Evolutionary conservation across 2,113 vertebrate genomes (phyloP), one percentile per base, ranked within the genome.

Genomic region (Aphelocoma coerulescens): DNA sequence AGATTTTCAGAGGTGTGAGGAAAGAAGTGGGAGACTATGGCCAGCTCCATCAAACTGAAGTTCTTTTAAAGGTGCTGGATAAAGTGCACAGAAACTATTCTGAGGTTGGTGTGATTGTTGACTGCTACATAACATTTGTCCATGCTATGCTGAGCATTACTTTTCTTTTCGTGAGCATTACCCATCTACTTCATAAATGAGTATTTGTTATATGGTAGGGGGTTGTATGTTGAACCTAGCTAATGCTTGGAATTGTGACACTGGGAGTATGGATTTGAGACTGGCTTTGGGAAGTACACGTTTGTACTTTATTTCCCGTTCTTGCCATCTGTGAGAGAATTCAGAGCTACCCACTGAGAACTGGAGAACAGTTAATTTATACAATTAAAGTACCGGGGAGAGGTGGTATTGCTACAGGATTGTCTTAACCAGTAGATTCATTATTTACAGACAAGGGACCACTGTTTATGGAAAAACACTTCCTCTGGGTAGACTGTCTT

Each of bases 21-120:
- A 98, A 98, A 89, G 99, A 99, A 98, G 95, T 98, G 44, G 98
- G 99, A 90, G 99, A 99, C 94, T 99, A 99, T 63, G 99, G 98
- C 48, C 98, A 99, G 77, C 89, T 99, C 9, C 98, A 99, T 91
- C 97, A 99, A 97, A 99, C 99, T 26, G 98, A 99, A 35, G 99
- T 99, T 52, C 98, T 99, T 33, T 95, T 99, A 69, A 99, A 99
- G 93, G 98, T 99, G 88, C 97, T 99, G 97, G 99, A 99, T 96
- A 99, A 99, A 97, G 97, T 98, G 39, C 99, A 99, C 72, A 98
- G 99, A 90, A 99, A 98, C 95, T 99, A 98, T 81, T 99, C 99
- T 37, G 99, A 99, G 99, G 99, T 99, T 66, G 72, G 98, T 97
- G 58, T 94, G 11, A 14, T 83, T 48, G 22, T 88, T 91, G 32